Conservation (phyloP, 2,888 invertebrate genomes). For the Crocallis elinguaria region DNA sequence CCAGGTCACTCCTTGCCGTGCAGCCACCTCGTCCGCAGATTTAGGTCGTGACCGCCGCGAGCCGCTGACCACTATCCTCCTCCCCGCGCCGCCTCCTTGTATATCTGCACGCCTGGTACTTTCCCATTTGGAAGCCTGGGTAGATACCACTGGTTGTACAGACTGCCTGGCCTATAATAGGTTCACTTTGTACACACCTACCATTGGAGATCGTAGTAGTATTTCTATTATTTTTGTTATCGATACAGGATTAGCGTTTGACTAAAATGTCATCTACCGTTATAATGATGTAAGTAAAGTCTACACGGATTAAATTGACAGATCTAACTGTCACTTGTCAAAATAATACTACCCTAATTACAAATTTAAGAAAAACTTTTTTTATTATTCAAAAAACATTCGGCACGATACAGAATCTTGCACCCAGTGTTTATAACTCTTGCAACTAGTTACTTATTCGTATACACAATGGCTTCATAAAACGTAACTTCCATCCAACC, state of each 20-base stretch:
- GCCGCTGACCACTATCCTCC: conserved; percentile 63
- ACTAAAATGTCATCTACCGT: too few species aligned
- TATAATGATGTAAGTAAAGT: too few species aligned
- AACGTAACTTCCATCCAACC: conserved; percentile 37
- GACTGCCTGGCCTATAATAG: background rate
- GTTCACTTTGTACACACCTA: background rate
- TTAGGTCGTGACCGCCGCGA: conserved; percentile 77
- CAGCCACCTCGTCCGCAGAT: conserved; percentile 40
- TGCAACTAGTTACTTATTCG: conserved; percentile 32
- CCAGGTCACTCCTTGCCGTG: background rate
- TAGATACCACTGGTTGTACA: background rate
- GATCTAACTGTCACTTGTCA: too few species aligned
- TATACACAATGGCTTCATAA: conserved; percentile 39
- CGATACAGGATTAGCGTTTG: too few species aligned
- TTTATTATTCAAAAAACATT: too few species aligned
- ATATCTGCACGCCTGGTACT: conserved; percentile 55
- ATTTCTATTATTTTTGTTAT: too few species aligned
- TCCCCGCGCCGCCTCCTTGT: conserved; percentile 52
- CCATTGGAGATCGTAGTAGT: background rate
- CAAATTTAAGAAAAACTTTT: too few species aligned
- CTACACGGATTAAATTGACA: too few species aligned
- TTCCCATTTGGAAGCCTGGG: conserved; percentile 17
- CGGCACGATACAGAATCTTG: too few species aligned
- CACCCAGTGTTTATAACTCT: conserved; percentile 29
- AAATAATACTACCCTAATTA: too few species aligned